Evolutionary conservation across 2,797 vertebrate genomes (phyloP), one percentile per base, ranked within the genome.

Genomic region (Sternotherus odoratus): DNA sequence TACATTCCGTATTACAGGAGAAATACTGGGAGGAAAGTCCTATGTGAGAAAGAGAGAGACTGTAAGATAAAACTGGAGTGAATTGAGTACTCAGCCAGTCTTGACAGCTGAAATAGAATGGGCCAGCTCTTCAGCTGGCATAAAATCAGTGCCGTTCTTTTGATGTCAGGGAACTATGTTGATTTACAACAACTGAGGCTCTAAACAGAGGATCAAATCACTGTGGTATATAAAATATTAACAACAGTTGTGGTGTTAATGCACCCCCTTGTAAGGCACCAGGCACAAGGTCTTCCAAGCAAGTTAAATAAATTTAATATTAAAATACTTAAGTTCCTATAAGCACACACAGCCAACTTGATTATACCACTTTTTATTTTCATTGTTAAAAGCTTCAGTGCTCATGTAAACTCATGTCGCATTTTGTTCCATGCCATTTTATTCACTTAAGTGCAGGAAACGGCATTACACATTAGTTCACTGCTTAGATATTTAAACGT

Each of bases 61-160:
- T 88, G 96, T 96, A 96, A 96, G 95, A 30, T 49, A 94, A 30
- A 89, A 87, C 85, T 94, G 96, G 96, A 95, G 95, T 96, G 95
- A 97, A 94, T 88, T 87, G 84, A 95, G 91, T 93, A 93, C 69
- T 91, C 96, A 96, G 80, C 12, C 95, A 96, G 94, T 94, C 96
- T 87, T 96, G 91, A 94, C 89, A 95, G 91, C 75, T 93, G 91
- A 94, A 93, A 94, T 91, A 95, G 93, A 96, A 94, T 82, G 87
- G 78, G 91, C 50, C 53, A 95, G 30, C 87, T 94, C 93, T 91
- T 87, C 19, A 23, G n/a, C n/a, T n/a, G 33, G 63, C 19, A 36
- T 66, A 63, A 63, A 63, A 66, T 66, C n/a, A 36, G 63, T 36
- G 8, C 36, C 10, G 33, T 21, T 86, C 87, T 90, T 91, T 85